Evolutionary conservation across 1,140 invertebrate species (phyloP), one percentile per base, ranked within the genome.

Genomic region (Aphaenogaster floridana): DNA sequence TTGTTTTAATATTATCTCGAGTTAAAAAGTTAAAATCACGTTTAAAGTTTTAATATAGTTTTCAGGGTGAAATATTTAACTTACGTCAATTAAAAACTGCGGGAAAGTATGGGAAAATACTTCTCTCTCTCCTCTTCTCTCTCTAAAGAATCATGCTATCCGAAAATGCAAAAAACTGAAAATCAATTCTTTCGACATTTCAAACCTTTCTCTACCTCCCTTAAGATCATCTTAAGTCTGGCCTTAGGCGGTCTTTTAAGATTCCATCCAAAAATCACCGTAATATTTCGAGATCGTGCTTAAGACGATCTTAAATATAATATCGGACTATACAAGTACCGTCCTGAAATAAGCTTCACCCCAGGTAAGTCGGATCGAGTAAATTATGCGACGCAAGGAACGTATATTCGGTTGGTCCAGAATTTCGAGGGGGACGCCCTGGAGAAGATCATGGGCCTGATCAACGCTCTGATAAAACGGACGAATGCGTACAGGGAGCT

Each of bases 381-480:
- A 63, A 63, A 63, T 63, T 63, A 3, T 15, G 9, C 5, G 2
- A 64, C 28, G 15, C 5, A 21, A 69, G 13, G 8, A 21, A 57
- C 11, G 6, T 7, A 57, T 52, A 9, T 57, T 36, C 0, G 11
- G 11, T 74, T 79, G 42, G 15, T 21, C 8, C 15, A 90, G 93
- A 45, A 92, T 34, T 69, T 90, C 21, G 50, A 94, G 45, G 96
- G 96, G 11, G 88, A 93, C 57, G 86, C 92, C 1, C 78, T 95
- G 3, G 79, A 93, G 28, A 94, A 94, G 59, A 93, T 95, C 36
- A 94, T 93, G 84, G 68, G 91, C 4, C 91, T 96, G n/a, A 90
- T 90, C 42, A 94, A 90, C 61, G 87, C 88, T 42, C 54, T 96
- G 0, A 91, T 95, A 9, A 88, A 92, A 48, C 93, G 94, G 91